A percentile compares a stretch with the other conserved stretches of the same genome.
phyloP scores from a whole-genome alignment of 2,113 vertebrate species.

The Eretmochelys imbricata region DNA sequence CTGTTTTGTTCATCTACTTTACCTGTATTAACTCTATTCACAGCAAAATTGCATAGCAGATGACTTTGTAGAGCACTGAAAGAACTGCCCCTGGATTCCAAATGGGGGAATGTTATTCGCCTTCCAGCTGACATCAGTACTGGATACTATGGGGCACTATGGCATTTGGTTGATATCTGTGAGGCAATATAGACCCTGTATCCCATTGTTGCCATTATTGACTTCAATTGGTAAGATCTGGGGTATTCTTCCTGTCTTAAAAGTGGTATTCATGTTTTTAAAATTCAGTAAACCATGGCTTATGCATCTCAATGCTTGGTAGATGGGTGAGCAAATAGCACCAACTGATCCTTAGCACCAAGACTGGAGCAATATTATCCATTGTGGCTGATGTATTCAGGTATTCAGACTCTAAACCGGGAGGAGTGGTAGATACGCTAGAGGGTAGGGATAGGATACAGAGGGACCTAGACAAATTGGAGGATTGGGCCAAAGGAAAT shows the following conservation, averaged over 20 bases:
- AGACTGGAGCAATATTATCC: neutral
- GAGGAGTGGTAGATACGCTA: no score
- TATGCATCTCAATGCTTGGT: neutral
- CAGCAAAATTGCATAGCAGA: neutral
- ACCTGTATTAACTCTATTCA: neutral
- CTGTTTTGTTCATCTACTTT: neutral
- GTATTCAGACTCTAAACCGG: no score
- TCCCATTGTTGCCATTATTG: neutral
- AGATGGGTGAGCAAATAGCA: neutral
- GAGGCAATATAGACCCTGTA: neutral
- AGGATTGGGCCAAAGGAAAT: no score
- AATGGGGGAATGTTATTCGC: neutral
- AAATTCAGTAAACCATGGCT: neutral
- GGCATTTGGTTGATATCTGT: neutral
- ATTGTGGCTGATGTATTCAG: neutral
- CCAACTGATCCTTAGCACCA: neutral
- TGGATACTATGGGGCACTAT: neutral
- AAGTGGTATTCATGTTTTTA: rapidly evolving
- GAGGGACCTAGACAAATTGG: no score
- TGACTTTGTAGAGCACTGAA: neutral
- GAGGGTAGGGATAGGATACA: no score
- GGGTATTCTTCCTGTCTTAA: neutral
- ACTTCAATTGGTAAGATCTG: neutral
- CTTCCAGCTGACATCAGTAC: neutral
- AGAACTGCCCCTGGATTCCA: neutral